Conservation (phyloP, 2,113 vertebrate species). For the western clawed frog (Xenopus tropicalis) region DNA sequence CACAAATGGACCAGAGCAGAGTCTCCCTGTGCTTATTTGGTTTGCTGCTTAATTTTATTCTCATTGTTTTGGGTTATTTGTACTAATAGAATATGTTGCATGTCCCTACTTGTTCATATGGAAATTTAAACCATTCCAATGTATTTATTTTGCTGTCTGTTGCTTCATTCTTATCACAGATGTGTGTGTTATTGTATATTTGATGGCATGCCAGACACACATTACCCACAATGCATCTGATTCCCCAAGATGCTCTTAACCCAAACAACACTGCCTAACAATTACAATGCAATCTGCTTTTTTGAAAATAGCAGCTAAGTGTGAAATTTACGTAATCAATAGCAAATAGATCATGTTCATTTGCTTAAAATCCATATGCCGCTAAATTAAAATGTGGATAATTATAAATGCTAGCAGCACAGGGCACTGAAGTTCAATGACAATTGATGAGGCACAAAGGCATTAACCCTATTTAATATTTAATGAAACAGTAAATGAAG, state of each 20-base stretch:
- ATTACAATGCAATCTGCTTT: conserved; percentile 18
- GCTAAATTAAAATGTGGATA: conserved; percentile 18
- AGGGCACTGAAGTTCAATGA: conserved; percentile 33
- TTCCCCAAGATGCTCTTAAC: conserved; percentile 8
- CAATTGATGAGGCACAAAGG: conserved; percentile 31
- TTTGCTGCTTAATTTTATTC: no score
- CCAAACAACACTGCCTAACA: conserved; percentile 9
- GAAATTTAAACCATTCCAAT: not conserved
- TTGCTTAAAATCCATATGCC: conserved; percentile 14
- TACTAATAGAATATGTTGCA: not conserved
- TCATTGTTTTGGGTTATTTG: not conserved
- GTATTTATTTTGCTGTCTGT: not conserved
- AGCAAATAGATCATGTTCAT: conserved; percentile 20
- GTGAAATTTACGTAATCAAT: conserved; percentile 25
- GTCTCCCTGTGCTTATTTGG: no score
- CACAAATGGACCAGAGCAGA: no score
- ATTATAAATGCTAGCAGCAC: conserved; percentile 30
- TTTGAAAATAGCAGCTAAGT: conserved; percentile 11
- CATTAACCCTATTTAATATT: conserved; percentile 41
- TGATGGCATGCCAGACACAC: conserved; percentile 1
- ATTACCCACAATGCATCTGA: not conserved
- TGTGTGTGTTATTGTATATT: not conserved
- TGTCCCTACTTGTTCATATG: not conserved
- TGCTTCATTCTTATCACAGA: not conserved
- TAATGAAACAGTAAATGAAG: conserved; percentile 41